phyloP scores from a whole-genome alignment of 2,797 vertebrate species.

The Falco biarmicus region DNA sequence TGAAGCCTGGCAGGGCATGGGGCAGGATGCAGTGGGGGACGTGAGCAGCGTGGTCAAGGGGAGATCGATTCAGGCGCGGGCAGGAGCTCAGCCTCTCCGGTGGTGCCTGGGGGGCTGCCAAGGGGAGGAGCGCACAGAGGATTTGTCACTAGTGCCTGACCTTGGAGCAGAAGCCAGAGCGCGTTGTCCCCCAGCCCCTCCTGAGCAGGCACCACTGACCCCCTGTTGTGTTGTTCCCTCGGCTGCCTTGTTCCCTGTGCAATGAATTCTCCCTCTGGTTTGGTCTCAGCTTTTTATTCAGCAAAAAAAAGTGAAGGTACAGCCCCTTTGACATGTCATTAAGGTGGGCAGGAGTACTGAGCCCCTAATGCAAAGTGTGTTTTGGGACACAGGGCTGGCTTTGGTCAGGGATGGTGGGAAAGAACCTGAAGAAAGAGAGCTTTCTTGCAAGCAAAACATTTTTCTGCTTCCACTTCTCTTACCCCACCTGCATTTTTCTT shows the following conservation, averaged over 20 bases:
- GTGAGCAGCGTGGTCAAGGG: not conserved
- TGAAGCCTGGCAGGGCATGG: not conserved
- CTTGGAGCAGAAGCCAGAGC: not conserved
- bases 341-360: not conserved
- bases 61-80: fast-evolving
- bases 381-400: not conserved
- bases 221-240: not conserved
- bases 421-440: not conserved
- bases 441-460: not conserved
- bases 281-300: not conserved
- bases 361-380: not conserved
- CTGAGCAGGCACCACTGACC: not conserved
- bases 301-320: not conserved
- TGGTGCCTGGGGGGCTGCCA: not conserved
- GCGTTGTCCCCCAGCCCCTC: not conserved
- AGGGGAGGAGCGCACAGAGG: fast-evolving
- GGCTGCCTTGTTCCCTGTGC: not conserved
- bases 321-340: not conserved
- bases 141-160: not conserved
- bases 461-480: not conserved
- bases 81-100: fast-evolving
- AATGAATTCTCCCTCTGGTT: not conserved
- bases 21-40: not conserved
- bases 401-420: not conserved
- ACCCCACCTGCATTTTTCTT: not conserved